Conservation (phyloP, 2,888 invertebrate genomes). For the Camponotus fellah region DNA sequence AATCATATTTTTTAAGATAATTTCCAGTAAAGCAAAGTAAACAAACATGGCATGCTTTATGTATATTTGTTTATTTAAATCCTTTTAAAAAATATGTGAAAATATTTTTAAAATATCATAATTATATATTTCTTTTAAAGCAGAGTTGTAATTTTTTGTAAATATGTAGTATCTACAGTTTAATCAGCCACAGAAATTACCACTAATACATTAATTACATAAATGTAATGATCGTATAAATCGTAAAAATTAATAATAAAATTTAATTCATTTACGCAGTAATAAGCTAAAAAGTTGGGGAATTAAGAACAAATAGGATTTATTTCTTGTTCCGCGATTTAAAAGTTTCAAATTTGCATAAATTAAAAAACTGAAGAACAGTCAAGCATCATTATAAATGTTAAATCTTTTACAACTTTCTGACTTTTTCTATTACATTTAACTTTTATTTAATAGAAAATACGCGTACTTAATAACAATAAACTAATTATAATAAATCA, state of each 20-base stretch:
- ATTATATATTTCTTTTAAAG: background rate
- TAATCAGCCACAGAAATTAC: background rate
- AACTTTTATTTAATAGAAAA: background rate
- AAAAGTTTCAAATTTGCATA: slow-evolving; percentile 31
- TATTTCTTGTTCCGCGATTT: background rate
- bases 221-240: background rate
- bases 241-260: background rate
- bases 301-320: background rate
- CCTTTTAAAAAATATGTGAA: background rate
- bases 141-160: background rate
- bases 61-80: background rate
- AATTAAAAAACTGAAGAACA: slow-evolving; percentile 1
- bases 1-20: background rate
- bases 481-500: background rate
- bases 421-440: background rate
- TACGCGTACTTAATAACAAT: background rate
- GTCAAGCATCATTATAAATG: background rate
- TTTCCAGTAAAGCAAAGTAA: background rate
- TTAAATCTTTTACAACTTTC: background rate
- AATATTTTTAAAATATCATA: background rate
- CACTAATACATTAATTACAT: background rate
- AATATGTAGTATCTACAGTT: background rate
- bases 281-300: background rate
- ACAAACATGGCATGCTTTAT: background rate
- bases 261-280: background rate